Evolutionary conservation across 2,113 vertebrate species (phyloP).

Genomic region (Propithecus coquereli): DNA sequence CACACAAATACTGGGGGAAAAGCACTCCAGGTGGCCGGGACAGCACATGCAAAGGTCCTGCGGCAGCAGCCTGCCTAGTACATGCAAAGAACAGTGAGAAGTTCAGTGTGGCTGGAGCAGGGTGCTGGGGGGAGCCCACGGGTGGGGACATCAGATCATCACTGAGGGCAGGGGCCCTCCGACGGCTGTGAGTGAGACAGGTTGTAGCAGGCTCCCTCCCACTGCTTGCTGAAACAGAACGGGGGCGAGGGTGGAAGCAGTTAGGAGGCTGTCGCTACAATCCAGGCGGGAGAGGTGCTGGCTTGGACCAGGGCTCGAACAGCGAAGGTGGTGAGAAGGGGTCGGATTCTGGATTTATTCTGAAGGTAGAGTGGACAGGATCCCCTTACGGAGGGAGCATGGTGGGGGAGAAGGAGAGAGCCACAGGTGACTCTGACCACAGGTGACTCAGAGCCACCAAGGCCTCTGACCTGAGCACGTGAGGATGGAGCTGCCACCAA

Average conservation of each 20-base stretch:
- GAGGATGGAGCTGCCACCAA: not conserved
- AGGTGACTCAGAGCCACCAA: too few species aligned
- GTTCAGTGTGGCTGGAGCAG: not conserved
- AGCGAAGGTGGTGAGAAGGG: not conserved
- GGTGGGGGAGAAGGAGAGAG: not conserved
- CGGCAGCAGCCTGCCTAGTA: not conserved
- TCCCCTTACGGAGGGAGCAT: not conserved
- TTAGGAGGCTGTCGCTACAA: not conserved
- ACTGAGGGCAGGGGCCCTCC: not conserved
- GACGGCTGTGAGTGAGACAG: not conserved
- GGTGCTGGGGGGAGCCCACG: not conserved
- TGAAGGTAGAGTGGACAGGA: not conserved
- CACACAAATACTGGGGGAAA: not conserved
- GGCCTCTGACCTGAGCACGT: not conserved
- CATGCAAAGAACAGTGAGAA: not conserved
- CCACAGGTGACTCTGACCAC: too few species aligned
- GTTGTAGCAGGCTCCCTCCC: not conserved
- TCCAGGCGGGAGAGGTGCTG: not conserved
- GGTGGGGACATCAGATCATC: not conserved
- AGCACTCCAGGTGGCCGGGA: not conserved
- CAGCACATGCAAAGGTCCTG: not conserved
- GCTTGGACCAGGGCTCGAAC: not conserved
- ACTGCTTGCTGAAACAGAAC: not conserved
- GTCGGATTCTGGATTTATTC: not conserved
- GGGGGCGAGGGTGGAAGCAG: not conserved